Evolutionary conservation across 2,888 invertebrate genomes (phyloP).

Genomic region (Sminthurinus aureus): DNA sequence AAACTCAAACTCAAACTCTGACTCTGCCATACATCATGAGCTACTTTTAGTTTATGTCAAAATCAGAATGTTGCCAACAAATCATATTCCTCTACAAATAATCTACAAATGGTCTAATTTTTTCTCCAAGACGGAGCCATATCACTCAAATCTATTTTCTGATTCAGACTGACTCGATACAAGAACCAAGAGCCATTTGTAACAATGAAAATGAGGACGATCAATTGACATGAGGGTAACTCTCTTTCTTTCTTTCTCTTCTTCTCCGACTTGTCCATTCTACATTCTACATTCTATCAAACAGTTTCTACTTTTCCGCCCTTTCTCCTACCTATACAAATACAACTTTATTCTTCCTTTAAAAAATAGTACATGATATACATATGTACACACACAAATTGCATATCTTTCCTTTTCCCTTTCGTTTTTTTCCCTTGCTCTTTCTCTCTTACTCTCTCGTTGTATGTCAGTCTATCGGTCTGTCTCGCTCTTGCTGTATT

Average conservation of each 20-base stretch:
- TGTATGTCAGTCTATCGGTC: too few species aligned
- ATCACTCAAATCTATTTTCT: slow-evolving; percentile 17
- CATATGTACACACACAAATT: not conserved
- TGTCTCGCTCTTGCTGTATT: too few species aligned
- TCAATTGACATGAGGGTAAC: slow-evolving; percentile 22
- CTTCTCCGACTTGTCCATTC: not conserved
- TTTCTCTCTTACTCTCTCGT: too few species aligned
- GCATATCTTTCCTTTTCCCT: not conserved
- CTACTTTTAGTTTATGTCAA: slow-evolving; percentile 44
- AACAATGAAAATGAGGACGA: slow-evolving; percentile 15
- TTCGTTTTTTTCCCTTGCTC: not conserved
- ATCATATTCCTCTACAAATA: slow-evolving; percentile 40
- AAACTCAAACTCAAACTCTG: not conserved
- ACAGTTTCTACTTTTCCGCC: not conserved
- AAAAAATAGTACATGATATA: too few species aligned
- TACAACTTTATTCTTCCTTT: too few species aligned
- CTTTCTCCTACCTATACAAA: not conserved
- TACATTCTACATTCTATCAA: not conserved
- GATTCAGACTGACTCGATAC: slow-evolving; percentile 18
- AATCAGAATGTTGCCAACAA: slow-evolving; percentile 41
- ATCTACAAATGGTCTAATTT: slow-evolving; percentile 41
- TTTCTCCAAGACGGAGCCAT: slow-evolving; percentile 21
- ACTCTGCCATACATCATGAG: slow-evolving; percentile 38
- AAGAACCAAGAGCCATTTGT: slow-evolving; percentile 13
- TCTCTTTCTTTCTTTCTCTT: not conserved